Evolutionary conservation across 2,888 invertebrate genomes (phyloP).

Genomic region (Hemicrepidius hirtus): DNA sequence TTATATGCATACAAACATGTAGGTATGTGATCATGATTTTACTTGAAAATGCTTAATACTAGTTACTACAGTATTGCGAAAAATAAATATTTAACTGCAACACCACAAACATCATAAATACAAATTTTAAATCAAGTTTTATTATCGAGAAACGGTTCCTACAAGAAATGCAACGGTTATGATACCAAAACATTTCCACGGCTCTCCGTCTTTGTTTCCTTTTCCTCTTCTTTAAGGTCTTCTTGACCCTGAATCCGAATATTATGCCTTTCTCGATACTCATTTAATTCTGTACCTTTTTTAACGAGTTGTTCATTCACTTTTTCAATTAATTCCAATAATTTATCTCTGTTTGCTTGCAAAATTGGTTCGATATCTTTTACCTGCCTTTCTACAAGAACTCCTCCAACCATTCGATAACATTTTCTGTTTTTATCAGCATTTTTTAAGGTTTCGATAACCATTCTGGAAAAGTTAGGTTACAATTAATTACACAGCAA

Average conservation of each 20-base stretch:
- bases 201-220: constrained; percentile 60
- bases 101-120: constrained; percentile 35
- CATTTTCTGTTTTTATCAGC: constrained; percentile 91
- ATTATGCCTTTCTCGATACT: constrained; percentile 92
- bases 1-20: not conserved
- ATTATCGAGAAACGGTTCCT: constrained; percentile 8
- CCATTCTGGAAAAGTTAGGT: constrained; percentile 79
- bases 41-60: not conserved
- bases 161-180: constrained; percentile 54
- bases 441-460: constrained; percentile 92
- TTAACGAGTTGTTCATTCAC: constrained; percentile 87
- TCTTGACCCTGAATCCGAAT: constrained; percentile 87
- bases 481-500: constrained; percentile 36
- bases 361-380: constrained; percentile 92
- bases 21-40: not conserved
- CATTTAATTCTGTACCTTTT: constrained; percentile 93
- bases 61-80: not conserved
- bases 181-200: constrained; percentile 71
- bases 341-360: constrained; percentile 84
- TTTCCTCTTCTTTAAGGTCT: constrained; percentile 67
- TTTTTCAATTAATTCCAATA: constrained; percentile 85
- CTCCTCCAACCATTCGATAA: constrained; percentile 94
- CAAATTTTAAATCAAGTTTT: constrained; percentile 19
- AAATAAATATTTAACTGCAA: constrained; percentile 25
- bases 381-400: constrained; percentile 94